Evolutionary conservation across 2,113 vertebrate species (phyloP).

Genomic region (Promerops cafer): DNA sequence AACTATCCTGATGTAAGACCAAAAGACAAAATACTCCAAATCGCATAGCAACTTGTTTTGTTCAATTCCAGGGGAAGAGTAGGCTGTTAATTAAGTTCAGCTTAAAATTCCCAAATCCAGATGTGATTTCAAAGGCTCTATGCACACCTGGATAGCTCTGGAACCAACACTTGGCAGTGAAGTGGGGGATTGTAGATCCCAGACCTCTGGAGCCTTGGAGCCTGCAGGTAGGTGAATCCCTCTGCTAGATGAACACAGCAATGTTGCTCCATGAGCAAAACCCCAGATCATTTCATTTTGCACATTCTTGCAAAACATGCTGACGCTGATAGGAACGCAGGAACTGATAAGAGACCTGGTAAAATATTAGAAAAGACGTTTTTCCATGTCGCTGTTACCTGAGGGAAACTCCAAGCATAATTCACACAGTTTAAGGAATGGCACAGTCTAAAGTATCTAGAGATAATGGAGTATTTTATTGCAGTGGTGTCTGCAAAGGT

Average conservation of each 20-base stretch:
- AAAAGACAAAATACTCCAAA: background rate
- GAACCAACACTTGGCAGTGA: background rate
- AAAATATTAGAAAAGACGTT: conserved; percentile 45
- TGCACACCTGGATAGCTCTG: background rate
- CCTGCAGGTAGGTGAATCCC: background rate
- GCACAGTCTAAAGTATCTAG: conserved; percentile 7
- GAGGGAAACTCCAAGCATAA: background rate
- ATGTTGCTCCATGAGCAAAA: background rate
- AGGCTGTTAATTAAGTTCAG: background rate
- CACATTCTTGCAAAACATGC: conserved; percentile 19
- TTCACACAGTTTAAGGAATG: background rate
- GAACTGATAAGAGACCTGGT: background rate
- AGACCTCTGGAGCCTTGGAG: background rate
- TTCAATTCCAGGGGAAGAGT: background rate
- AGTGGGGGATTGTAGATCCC: background rate
- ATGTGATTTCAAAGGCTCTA: background rate
- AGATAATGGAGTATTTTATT: conserved; percentile 50
- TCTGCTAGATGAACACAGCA: background rate
- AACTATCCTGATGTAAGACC: background rate
- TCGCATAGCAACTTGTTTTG: background rate
- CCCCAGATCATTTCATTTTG: background rate
- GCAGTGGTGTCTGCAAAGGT: conserved; percentile 34
- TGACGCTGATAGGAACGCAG: background rate
- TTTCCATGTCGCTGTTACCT: background rate
- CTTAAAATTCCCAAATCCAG: background rate